phyloP scores from a whole-genome alignment of 2,797 vertebrate genomes.

The Novumbra hubbsi region DNA sequence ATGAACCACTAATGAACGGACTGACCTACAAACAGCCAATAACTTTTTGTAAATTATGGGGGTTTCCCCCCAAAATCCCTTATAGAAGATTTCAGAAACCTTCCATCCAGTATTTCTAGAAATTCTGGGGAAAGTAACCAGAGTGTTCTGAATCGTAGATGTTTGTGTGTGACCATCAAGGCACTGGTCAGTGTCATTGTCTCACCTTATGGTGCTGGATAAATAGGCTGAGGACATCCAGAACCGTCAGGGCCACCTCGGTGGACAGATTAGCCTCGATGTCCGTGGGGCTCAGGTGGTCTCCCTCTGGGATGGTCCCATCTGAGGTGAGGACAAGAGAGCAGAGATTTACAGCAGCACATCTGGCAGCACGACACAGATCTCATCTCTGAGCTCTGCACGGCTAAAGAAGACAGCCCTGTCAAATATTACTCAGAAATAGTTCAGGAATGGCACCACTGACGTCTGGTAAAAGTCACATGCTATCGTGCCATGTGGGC shows the following conservation, averaged over 20 bases:
- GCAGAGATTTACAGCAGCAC: neutral
- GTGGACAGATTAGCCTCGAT: slow-evolving; percentile 93
- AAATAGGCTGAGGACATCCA: slow-evolving; percentile 92
- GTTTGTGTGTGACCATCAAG: neutral
- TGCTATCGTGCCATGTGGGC: neutral
- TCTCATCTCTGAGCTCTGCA: neutral
- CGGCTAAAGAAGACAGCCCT: neutral
- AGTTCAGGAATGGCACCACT: neutral
- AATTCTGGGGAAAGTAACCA: neutral
- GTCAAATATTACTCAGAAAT: neutral
- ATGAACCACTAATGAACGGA: neutral
- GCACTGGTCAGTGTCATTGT: neutral
- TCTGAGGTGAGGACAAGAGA: slow-evolving; percentile 51
- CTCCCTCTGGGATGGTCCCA: slow-evolving; percentile 84
- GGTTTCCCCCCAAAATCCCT: neutral
- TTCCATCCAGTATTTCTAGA: neutral
- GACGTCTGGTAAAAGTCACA: neutral
- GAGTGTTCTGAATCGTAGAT: neutral
- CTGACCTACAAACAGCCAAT: no score
- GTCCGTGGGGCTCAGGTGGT: slow-evolving; percentile 87
- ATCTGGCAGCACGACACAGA: neutral
- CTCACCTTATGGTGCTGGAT: slow-evolving; percentile 82
- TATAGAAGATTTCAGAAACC: neutral
- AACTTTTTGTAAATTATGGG: neutral
- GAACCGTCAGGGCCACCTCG: slow-evolving; percentile 90